Evolutionary conservation across 2,888 invertebrate species (phyloP).

Genomic region (Lathronympha strigana): DNA sequence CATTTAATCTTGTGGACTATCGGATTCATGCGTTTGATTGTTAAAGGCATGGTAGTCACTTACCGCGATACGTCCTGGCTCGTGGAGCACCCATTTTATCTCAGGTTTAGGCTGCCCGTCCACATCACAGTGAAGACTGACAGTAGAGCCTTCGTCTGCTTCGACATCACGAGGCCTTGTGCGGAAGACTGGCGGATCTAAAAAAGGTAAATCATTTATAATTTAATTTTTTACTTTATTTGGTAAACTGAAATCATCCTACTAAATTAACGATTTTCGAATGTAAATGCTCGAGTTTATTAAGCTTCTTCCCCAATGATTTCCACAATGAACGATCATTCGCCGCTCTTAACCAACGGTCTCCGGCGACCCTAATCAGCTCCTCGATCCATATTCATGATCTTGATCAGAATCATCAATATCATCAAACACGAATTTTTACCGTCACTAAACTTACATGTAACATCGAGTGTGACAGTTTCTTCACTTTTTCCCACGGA

Average conservation of each 20-base stretch:
- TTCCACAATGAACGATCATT: no score
- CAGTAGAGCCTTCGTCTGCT: slow-evolving; percentile 90
- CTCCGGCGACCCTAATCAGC: no score
- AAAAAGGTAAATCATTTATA: no score
- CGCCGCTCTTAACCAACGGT: no score
- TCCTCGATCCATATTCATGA: not conserved
- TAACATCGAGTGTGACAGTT: slow-evolving; percentile 92
- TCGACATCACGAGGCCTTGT: slow-evolving; percentile 90
- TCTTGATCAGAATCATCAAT: not conserved
- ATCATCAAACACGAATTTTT: not conserved
- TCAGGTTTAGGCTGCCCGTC: slow-evolving; percentile 95
- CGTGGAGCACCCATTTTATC: slow-evolving; percentile 94
- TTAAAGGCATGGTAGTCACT: slow-evolving; percentile 70
- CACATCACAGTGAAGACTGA: slow-evolving; percentile 93
- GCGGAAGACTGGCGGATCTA: slow-evolving; percentile 93
- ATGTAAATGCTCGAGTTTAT: no score
- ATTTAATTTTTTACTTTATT: no score
- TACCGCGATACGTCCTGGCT: slow-evolving; percentile 85
- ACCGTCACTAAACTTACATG: slow-evolving; percentile 89
- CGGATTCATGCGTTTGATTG: not conserved
- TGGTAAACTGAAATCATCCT: no score
- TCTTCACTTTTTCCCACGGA: slow-evolving; percentile 94
- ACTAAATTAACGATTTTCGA: no score
- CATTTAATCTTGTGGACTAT: no score
- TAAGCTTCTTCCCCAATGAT: no score